Evolutionary conservation across 2,888 invertebrate genomes (phyloP), one percentile per base, ranked within the genome.

Genomic region (Netelia melanura): DNA sequence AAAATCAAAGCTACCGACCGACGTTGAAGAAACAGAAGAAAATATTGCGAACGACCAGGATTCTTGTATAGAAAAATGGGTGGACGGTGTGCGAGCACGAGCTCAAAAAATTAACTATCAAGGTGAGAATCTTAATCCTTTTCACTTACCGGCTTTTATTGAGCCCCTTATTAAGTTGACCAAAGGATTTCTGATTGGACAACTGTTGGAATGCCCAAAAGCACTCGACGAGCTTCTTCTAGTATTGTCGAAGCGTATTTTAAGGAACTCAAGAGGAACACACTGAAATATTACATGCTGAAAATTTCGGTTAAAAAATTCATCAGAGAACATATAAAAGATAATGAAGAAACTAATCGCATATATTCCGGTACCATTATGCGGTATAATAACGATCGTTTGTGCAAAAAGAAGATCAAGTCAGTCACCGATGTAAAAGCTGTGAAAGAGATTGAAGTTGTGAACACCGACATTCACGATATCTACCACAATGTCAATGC

Each of bases 111-210:
- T 43, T 3, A 8, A 67, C 1, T n/a, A 10, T 8, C n/a, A 38
- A 8, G 74, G 75, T 17, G 3, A 56, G 14, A 62, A 74, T 44
- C 58, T 75, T 0, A 81, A 81, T 56, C 44, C 81, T 1, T 81
- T 67, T 62, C 65, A 67, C 48, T n/a, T 81, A 0, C 81, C 81
- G 11, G 65, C 58, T 48, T 75, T 81, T 43, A 67, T 74, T 21
- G 21, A 68, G 0, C 62, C 21, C 0, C 52, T 75, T 17, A 8
- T 17, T 14, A n/a, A 2, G 10, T 11, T 62, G 11, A 64, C 64
- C 10, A 75, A 75, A 17, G 52, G 64, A 10, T 75, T 75, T 17
- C 62, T 52, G 11, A 5, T 75, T 75, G 74, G 62, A 30, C 64
- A 0, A 11, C 64, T 1, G 74, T 52, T 52, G 74, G 62, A 10